Percentiles rank a stretch among this genome's conserved stretches.
phyloP scores from a whole-genome alignment of 2,113 vertebrate species.

The Trogon melanurus region DNA sequence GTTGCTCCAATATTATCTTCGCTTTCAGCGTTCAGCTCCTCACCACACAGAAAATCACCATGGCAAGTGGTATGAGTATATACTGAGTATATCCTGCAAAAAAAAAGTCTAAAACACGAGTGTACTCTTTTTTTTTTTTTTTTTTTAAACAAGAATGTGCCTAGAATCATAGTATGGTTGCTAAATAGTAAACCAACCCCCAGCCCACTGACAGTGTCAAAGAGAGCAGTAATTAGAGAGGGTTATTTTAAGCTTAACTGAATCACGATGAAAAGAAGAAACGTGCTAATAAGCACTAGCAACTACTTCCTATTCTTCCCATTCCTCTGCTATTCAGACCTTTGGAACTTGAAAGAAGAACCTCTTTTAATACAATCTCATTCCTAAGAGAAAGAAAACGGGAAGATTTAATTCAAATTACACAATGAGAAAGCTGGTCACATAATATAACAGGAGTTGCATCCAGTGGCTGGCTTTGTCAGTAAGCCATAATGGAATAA shows the following conservation, averaged over 20 bases:
- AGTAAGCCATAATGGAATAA: not conserved
- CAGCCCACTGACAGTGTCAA: not conserved
- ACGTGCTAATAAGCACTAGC: not conserved
- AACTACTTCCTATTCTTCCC: not conserved
- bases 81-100: not conserved
- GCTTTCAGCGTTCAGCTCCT: constrained; percentile 17
- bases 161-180: not conserved
- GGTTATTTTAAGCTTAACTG: constrained; percentile 7
- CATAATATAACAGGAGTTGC: not conserved
- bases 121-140: not conserved
- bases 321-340: not conserved
- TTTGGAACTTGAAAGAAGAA: not conserved
- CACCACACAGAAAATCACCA: not conserved
- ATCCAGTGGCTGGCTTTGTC: not conserved
- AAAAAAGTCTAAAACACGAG: not conserved
- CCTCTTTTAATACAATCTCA: not conserved
- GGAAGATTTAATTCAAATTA: not conserved
- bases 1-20: not conserved
- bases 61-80: not conserved
- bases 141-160: not conserved
- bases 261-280: constrained; percentile 25
- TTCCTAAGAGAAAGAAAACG: not conserved
- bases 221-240: not conserved
- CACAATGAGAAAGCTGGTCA: not conserved
- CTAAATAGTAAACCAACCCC: not conserved